Conservation (phyloP, 1,140 invertebrate species). For the Aradophagus sp. region DNA sequence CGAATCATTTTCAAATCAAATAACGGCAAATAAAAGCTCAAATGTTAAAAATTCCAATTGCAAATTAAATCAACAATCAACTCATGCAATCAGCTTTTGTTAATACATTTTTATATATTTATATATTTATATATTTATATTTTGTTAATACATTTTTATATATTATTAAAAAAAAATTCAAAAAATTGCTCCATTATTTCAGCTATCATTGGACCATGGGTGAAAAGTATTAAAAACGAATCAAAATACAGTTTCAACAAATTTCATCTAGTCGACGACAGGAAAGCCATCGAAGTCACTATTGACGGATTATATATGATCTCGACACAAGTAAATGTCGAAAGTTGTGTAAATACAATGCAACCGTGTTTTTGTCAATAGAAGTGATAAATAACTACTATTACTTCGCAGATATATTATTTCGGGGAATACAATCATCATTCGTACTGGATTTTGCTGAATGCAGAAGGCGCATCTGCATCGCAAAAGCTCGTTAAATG, state of each 20-base stretch:
- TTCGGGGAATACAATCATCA: constrained; percentile 63
- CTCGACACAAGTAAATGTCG: constrained; percentile 70
- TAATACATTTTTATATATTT: too few species aligned
- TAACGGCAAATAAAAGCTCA: too few species aligned
- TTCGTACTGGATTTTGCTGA: constrained; percentile 68
- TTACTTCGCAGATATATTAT: constrained; percentile 66
- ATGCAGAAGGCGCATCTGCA: constrained; percentile 60
- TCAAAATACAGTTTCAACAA: constrained; percentile 66
- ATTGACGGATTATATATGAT: constrained; percentile 68
- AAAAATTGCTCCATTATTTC: too few species aligned
- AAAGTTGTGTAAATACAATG: too few species aligned
- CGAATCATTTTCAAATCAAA: too few species aligned
- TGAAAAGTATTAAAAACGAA: constrained; percentile 61
- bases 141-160: too few species aligned
- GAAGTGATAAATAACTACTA: not conserved
- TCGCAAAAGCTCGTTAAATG: constrained; percentile 64
- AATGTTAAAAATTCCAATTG: too few species aligned
- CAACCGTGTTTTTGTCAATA: too few species aligned
- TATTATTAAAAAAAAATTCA: too few species aligned
- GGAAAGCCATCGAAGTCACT: constrained; percentile 67
- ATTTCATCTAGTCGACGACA: constrained; percentile 69
- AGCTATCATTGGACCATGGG: constrained; percentile 70
- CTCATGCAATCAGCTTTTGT: too few species aligned
- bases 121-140: too few species aligned
- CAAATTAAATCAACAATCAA: too few species aligned